Evolutionary conservation across 2,888 invertebrate species (phyloP), one percentile per base, ranked within the genome.

Genomic region (Dione juno): DNA sequence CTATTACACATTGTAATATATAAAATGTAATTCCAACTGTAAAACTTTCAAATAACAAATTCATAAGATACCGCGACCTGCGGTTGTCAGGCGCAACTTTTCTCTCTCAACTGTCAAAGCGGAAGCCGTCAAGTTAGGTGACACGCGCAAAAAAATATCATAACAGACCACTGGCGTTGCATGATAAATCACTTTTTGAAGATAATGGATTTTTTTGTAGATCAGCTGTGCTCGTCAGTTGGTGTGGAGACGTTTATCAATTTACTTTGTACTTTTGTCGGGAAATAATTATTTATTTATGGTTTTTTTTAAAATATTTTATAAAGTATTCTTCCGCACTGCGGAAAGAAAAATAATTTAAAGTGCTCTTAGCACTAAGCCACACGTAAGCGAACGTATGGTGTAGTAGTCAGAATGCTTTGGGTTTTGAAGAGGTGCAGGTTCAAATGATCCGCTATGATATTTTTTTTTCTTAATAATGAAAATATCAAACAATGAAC

Each of bases 101-200:
- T 48, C 11, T 43, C 41, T 66, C 40, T 16, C 45, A 70, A 63
- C 59, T 70, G 66, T 45, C 66, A 70, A 70, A 66, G 53, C 66
- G 19, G 19, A 61, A 52, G 16, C 65, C 43, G 52, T 66, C 69
- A 66, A 53, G 43, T 59, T 37, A 53, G 19, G 21, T 70, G 54
- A 61, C 66, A 54, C 43, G 41, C 28, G 52, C 58, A 59, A 61
- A 66, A 59, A 52, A 53, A n/a, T 10, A 43, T 53, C 35, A 66
- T 45, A 61, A 16, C 41, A 59, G 50, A 59, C 69, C 48, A 41
- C 35, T 70, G 52, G 41, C 37, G 41, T 37, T 52, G 40, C 45
- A 69, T 65, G 65, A 69, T 41, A 65, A 69, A 69, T 65, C 21
- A 65, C 65, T 59, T 57, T 50, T 16, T 14, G n/a, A 67, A 67